Percentiles rank a stretch among this genome's conserved stretches.
phyloP scores from a whole-genome alignment of 2,113 vertebrate genomes.

The Sardina pilchardus region DNA sequence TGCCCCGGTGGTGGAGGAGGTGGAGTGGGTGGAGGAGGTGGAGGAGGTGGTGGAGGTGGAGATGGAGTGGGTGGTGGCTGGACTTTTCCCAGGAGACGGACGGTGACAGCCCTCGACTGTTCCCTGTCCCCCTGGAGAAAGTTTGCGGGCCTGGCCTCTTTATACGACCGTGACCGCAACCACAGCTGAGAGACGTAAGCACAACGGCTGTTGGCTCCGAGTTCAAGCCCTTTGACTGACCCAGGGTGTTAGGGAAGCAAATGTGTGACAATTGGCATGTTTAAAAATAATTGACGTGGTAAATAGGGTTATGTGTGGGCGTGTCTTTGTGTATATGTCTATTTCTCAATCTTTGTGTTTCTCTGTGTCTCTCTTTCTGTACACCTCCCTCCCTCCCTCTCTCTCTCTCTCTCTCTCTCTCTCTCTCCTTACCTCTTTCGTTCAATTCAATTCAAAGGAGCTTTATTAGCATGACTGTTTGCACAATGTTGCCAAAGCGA shows the following conservation, averaged over 20 bases:
- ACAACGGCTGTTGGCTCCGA: background rate
- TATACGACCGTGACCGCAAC: background rate
- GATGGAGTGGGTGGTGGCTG: background rate
- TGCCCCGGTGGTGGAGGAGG: background rate
- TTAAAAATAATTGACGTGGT: background rate
- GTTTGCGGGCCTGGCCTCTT: background rate
- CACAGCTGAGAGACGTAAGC: background rate
- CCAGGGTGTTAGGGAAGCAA: background rate
- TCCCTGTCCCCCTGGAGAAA: background rate
- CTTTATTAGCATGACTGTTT: too few species aligned
- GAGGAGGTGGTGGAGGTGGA: too few species aligned
- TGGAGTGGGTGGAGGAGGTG: too few species aligned
- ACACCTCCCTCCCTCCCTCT: background rate
- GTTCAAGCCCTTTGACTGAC: constrained; percentile 11
- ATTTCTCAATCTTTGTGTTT: background rate
- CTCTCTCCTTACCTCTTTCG: too few species aligned
- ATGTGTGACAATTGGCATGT: constrained; percentile 17
- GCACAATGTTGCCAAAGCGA: too few species aligned
- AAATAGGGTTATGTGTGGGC: background rate
- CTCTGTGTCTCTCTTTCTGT: background rate
- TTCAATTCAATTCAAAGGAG: too few species aligned
- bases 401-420: background rate
- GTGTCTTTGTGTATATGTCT: background rate
- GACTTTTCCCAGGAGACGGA: too few species aligned
- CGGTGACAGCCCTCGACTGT: background rate